Evolutionary conservation across 64 coral and sea anemone species (phyloP), one percentile per base, ranked within the genome.

Genomic region (Porites australiensis): DNA sequence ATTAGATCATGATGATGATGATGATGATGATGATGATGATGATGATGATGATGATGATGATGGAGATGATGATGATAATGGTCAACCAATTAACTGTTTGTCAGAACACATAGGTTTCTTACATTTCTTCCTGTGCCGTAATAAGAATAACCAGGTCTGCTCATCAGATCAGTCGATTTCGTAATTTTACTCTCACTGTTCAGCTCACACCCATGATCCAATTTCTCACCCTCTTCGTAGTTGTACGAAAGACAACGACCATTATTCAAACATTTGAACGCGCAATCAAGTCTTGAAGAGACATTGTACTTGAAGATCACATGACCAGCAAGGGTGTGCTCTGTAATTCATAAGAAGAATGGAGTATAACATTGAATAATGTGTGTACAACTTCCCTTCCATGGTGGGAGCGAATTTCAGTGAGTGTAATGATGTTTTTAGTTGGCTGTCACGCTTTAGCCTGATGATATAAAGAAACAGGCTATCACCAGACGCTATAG

Each of bases 161-260:
- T 21, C 22, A 11, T 78, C 16, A 78, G 22, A 78, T 78, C 51
- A 55, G 18, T 6, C 4, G 75, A 12, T 20, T 57, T 78, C 2
- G 16, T 57, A 13, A 18, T 15, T 50, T 76, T 50, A 50, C 16
- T 50, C 50, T 76, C 45, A 50, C 47, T 79, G n/a, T 89, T 90
- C 18, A 90, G 63, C 55, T 90, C 88, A 58, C 88, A 90, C 18
- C 10, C 64, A 44, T 90, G 88, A 15, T 15, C 8, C 7, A 62
- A 63, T 48, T 37, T 21, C 5, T 66, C 49, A 6, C 14, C 77
- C 23, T 90, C 88, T 11, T 90, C 16, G 76, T 90, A 90, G 62
- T 90, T 90, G 27, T 90, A 90, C 50, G 88, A 90, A 50, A 67
- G 27, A 58, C 88, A 90, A 45, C n/a, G 75, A 18, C 58, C 43